phyloP scores from a whole-genome alignment of 2,113 vertebrate genomes.

The Thermophis baileyi region DNA sequence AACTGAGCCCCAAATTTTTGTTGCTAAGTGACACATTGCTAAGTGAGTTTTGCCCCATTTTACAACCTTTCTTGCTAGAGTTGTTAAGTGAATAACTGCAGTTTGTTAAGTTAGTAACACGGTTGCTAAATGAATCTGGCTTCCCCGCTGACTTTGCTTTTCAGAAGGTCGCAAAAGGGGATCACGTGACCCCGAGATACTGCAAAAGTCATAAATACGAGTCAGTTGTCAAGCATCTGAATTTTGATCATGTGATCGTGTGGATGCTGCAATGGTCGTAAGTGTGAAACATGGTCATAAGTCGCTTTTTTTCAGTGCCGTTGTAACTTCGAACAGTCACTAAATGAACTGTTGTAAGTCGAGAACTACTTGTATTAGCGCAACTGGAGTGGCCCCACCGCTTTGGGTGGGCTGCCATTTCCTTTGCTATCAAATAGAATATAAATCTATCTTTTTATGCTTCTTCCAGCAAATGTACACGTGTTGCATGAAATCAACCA shows the following conservation, averaged over 20 bases:
- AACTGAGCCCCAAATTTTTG: neutral
- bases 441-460: neutral
- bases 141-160: neutral
- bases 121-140: neutral
- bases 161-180: neutral
- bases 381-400: neutral
- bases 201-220: neutral
- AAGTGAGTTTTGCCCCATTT: neutral
- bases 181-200: neutral
- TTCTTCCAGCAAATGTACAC: too few species aligned
- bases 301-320: neutral
- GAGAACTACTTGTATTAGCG: neutral
- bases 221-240: neutral
- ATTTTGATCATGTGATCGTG: neutral
- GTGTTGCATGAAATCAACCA: too few species aligned
- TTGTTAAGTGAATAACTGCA: neutral
- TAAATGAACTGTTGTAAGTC: neutral
- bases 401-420: neutral
- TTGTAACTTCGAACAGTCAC: neutral
- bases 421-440: neutral
- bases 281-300: neutral
- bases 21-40: neutral
- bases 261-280: neutral
- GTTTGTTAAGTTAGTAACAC: neutral
- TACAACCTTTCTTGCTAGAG: neutral